These are phyloP conservation scores for Penaeus monodon DNA, from an alignment of 2,888 invertebrate species.

Conservation along the genomic window DNA sequence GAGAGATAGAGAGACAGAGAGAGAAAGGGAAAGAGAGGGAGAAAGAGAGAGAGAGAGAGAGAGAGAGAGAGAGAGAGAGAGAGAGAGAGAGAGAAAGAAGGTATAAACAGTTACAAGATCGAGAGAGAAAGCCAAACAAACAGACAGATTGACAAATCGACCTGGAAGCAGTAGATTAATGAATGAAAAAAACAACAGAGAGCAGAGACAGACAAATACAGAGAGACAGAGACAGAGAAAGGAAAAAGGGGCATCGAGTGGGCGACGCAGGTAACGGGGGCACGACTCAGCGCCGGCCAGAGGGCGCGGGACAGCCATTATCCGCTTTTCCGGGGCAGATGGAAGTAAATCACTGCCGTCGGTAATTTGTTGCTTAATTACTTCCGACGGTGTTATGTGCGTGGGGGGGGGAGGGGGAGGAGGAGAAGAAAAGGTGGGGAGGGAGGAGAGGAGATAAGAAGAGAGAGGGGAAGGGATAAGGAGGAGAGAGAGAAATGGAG, in stretches of 20 bases:
- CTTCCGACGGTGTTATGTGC: not conserved
- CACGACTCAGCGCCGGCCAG: too few relatives aligned
- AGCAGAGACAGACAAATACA: not conserved
- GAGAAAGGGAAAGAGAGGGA: not conserved
- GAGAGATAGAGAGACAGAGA: too few relatives aligned
- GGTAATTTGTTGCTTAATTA: too few relatives aligned
- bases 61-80: not conserved
- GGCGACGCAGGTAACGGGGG: not conserved
- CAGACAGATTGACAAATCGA: too few relatives aligned
- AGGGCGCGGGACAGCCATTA: too few relatives aligned
- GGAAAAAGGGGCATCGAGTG: not conserved
- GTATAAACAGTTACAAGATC: too few relatives aligned
- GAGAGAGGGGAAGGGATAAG: not conserved
- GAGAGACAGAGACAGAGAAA: not conserved
- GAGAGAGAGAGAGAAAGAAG: not conserved
- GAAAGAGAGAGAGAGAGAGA: not conserved
- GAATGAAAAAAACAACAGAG: too few relatives aligned
- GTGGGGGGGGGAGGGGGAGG: not conserved
- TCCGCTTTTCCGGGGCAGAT: too few relatives aligned
- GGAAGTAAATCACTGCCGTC: too few relatives aligned
- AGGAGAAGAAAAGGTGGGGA: not conserved
- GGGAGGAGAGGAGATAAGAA: not conserved
- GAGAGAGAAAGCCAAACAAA: too few relatives aligned
- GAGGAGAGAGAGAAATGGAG: not conserved
- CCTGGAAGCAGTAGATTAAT: too few relatives aligned